Base-by-base conservation (phyloP, 2,797 vertebrate species). In the Sarcophilus harrisii region DNA sequence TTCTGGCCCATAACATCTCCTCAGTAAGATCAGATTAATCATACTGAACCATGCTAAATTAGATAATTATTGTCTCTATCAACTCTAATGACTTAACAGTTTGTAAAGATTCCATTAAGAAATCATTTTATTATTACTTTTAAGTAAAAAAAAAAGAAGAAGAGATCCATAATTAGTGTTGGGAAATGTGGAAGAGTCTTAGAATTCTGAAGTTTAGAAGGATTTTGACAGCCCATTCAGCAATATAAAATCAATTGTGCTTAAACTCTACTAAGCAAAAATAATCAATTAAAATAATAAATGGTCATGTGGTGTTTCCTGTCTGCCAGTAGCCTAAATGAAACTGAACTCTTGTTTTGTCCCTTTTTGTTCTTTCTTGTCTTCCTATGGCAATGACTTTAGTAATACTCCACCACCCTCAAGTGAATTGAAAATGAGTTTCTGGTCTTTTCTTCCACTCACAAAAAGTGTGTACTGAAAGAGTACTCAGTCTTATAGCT, bases 71-170 rank as follows among this genome's bases (percentile, higher is more conserved):
- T n/a, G n/a, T n/a, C n/a, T n/a, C n/a, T n/a, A n/a, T n/a, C n/a
- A n/a, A n/a, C n/a, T n/a, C n/a, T n/a, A n/a, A n/a, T n/a, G n/a
- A n/a, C n/a, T n/a, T n/a, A n/a, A n/a, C n/a, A n/a, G n/a, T n/a
- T n/a, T n/a, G n/a, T n/a, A n/a, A n/a, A n/a, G n/a, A n/a, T n/a
- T n/a, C n/a, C n/a, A n/a, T n/a, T n/a, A n/a, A n/a, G n/a, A n/a
- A 8, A 49, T 91, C 87, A 93, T 94, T 55, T 93, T 57, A 18
- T 94, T 58, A 32, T 29, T 73, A 55, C 93, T 96, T 96, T 95
- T 49, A 66, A 91, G 16, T 90, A 5, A 29, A 58, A 52, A 49
- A 49, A n/a, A n/a, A n/a, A 92, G 73, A 95, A 90, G 62, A 94
- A 91, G 8, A 92, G 29, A 90, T 90, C 14, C 30, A 91, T 91